Conservation (phyloP, 2,888 invertebrate genomes). For the Steromphala cineraria region DNA sequence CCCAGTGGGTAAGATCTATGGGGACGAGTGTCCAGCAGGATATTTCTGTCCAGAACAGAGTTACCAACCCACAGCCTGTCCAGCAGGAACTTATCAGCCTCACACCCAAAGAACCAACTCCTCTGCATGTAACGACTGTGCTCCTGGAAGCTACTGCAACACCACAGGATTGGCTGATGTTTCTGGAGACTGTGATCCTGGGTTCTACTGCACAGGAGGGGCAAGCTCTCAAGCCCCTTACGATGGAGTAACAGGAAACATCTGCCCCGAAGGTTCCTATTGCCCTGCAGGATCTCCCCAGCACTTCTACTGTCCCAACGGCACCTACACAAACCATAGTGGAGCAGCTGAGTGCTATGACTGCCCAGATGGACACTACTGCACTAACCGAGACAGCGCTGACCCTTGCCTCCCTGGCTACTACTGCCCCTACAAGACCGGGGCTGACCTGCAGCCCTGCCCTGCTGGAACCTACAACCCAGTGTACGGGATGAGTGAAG, state of each 20-base stretch:
- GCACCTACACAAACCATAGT: conserved; percentile 72
- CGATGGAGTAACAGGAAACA: conserved; percentile 68
- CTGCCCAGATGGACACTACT: conserved; percentile 71
- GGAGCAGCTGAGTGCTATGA: conserved; percentile 67
- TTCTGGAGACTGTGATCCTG: conserved; percentile 65
- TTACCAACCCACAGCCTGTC: conserved; percentile 64
- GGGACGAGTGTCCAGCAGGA: conserved; percentile 71
- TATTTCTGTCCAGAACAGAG: conserved; percentile 67
- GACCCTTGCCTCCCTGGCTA: conserved; percentile 65
- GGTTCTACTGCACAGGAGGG: conserved; percentile 67
- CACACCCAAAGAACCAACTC: conserved; percentile 51
- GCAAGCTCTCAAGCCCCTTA: conserved; percentile 61
- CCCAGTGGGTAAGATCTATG: conserved; percentile 65
- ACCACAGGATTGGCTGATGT: conserved; percentile 57
- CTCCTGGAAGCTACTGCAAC: conserved; percentile 69
- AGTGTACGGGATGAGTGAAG: conserved; percentile 49
- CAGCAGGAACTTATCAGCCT: conserved; percentile 70
- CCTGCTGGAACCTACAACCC: conserved; percentile 72
- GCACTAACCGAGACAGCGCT: conserved; percentile 67
- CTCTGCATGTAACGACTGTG: conserved; percentile 65
- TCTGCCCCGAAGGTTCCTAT: conserved; percentile 69
- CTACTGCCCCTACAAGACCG: conserved; percentile 70
- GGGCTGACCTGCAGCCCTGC: conserved; percentile 69
- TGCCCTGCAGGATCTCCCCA: conserved; percentile 64
- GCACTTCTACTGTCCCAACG: conserved; percentile 68